These are phyloP conservation scores for Aphrophora alni DNA, from an alignment of 2,888 invertebrate species.

Conservation along the genomic window DNA sequence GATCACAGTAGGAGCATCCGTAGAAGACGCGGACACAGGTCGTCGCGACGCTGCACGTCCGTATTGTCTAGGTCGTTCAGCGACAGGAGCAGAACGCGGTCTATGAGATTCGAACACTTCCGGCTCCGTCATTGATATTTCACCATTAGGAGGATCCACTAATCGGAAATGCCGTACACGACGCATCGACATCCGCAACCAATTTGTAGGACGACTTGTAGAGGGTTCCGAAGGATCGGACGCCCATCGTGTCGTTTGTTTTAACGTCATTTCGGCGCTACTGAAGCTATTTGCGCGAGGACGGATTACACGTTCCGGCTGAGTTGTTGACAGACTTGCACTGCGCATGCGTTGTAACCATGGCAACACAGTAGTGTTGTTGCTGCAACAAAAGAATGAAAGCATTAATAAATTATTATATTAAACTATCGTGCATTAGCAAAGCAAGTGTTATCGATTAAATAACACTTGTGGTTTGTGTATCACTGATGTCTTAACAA, in stretches of 20 bases:
- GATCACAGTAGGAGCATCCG: background rate
- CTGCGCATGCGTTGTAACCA: conserved; percentile 34
- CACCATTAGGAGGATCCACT: conserved; percentile 51
- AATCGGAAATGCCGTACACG: conserved; percentile 61
- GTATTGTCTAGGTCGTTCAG: conserved; percentile 56
- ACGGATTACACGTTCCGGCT: background rate
- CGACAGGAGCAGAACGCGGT: conserved; percentile 41
- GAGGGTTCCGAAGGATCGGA: background rate
- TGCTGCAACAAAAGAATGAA: background rate
- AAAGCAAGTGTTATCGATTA: background rate
- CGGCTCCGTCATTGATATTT: conserved; percentile 46
- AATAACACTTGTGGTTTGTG: background rate
- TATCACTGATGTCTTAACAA: too few relatives aligned
- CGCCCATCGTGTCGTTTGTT: background rate
- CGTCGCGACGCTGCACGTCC: background rate
- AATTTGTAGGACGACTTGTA: conserved; percentile 55
- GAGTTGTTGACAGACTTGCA: conserved; percentile 10
- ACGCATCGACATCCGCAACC: conserved; percentile 65
- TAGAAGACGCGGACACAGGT: background rate
- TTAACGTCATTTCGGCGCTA: background rate
- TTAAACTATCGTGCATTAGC: background rate
- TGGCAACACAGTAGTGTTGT: conserved; percentile 18
- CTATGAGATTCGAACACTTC: conserved; percentile 55
- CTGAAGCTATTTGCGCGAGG: conserved; percentile 13
- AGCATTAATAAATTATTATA: background rate